These are phyloP conservation scores for Acrocephalus arundinaceus DNA, from an alignment of 2,113 vertebrate species.

Conservation along the genomic window DNA sequence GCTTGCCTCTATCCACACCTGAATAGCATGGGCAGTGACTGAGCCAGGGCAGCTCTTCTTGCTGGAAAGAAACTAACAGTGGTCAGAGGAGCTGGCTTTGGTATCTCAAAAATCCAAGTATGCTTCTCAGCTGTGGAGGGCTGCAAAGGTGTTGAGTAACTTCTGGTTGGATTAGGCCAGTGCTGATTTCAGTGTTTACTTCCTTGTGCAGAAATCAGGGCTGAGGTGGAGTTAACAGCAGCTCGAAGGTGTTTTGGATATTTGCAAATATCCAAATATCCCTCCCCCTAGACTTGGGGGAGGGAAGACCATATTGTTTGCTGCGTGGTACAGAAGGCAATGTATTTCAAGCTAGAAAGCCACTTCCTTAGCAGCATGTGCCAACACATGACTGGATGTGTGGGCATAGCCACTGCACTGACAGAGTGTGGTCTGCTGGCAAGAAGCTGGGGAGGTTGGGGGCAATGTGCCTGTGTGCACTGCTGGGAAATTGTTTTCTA, in stretches of 20 bases:
- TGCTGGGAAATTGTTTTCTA: not conserved
- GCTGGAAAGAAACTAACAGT: not conserved
- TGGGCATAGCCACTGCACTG: not conserved
- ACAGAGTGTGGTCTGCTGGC: not conserved
- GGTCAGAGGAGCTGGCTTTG: not conserved
- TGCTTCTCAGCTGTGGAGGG: not conserved
- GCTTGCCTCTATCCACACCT: not conserved
- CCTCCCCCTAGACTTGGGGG: fast-evolving
- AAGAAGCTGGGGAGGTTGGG: not conserved
- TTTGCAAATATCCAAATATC: too few species aligned
- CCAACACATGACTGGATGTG: fast-evolving
- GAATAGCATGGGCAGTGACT: not conserved
- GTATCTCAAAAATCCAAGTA: not conserved
- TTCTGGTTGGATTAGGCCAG: not conserved
- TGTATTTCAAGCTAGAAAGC: not conserved
- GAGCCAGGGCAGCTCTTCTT: not conserved
- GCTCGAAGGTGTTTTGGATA: not conserved
- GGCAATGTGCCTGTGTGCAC: not conserved
- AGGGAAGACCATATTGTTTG: not conserved
- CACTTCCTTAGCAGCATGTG: not conserved
- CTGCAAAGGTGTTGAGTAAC: not conserved
- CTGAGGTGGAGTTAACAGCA: not conserved
- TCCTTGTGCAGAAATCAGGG: fast-evolving
- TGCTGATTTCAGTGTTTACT: not conserved
- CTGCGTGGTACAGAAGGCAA: not conserved